Conservation (phyloP, 2,797 vertebrate genomes). For the Calcarius lapponicus region DNA sequence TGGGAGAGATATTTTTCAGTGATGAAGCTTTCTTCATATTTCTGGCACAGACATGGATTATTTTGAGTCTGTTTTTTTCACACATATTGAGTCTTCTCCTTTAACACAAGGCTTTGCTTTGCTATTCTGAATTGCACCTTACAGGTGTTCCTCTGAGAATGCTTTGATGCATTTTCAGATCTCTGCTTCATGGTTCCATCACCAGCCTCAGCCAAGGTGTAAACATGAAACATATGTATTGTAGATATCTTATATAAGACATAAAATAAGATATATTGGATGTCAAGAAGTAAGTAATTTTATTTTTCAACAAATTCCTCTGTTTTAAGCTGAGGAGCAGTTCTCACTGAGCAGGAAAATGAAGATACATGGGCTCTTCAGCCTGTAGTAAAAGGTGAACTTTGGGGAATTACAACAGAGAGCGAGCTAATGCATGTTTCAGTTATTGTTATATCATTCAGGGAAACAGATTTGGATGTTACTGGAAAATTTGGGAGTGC, state of each 20-base stretch:
- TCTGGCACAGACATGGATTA: background rate
- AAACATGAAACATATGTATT: background rate
- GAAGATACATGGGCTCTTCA: background rate
- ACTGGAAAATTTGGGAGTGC: background rate
- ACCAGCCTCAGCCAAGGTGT: background rate
- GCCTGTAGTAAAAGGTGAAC: background rate
- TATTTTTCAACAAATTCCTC: background rate
- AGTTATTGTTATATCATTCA: background rate
- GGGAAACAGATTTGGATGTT: background rate
- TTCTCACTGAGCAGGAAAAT: background rate
- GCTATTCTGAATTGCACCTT: background rate
- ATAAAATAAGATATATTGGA: background rate
- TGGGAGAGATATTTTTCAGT: background rate
- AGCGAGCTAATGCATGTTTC: background rate
- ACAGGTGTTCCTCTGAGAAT: background rate
- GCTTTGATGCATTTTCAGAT: background rate
- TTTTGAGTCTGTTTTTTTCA: background rate
- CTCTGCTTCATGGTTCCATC: background rate
- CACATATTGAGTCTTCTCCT: background rate
- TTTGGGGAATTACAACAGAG: slow-evolving; percentile 4
- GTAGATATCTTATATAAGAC: background rate
- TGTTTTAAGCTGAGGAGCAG: background rate
- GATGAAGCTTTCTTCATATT: background rate
- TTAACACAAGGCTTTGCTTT: background rate
- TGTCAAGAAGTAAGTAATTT: background rate